phyloP scores from a whole-genome alignment of 2,113 vertebrate species.

The Ginglymostoma cirratum region DNA sequence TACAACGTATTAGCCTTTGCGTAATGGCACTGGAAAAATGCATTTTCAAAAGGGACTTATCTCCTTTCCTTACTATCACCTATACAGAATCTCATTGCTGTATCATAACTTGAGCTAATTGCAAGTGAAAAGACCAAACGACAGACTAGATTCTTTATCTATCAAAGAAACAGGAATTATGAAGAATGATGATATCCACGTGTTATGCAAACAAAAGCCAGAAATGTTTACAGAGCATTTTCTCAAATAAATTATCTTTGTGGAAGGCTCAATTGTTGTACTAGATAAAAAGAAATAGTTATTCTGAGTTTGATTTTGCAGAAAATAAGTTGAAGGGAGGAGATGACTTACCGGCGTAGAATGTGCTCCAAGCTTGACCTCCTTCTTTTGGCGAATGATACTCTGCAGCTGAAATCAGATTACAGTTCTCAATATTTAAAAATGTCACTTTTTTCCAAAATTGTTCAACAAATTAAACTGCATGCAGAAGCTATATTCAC shows the following conservation, averaged over 20 bases:
- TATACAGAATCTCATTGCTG: neutral
- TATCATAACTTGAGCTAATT: neutral
- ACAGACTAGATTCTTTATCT: neutral
- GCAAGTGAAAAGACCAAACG: neutral
- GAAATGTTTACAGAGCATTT: neutral
- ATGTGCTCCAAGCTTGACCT: conserved; percentile 48
- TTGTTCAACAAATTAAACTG: neutral
- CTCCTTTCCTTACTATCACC: neutral
- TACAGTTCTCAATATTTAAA: neutral
- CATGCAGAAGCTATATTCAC: neutral
- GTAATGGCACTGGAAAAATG: neutral
- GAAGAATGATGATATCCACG: neutral
- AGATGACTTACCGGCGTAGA: conserved; percentile 47
- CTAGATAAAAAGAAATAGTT: neutral
- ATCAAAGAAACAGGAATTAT: neutral
- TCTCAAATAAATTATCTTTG: neutral
- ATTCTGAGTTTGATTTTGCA: neutral
- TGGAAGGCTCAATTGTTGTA: neutral
- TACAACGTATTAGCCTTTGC: neutral
- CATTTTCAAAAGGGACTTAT: neutral
- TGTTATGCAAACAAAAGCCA: neutral
- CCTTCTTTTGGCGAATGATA: conserved; percentile 77
- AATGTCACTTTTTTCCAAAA: neutral
- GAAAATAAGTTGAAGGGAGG: neutral
- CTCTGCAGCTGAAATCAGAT: conserved; percentile 73